phyloP scores from a whole-genome alignment of 2,797 vertebrate genomes.

The Lepus oiostolus region DNA sequence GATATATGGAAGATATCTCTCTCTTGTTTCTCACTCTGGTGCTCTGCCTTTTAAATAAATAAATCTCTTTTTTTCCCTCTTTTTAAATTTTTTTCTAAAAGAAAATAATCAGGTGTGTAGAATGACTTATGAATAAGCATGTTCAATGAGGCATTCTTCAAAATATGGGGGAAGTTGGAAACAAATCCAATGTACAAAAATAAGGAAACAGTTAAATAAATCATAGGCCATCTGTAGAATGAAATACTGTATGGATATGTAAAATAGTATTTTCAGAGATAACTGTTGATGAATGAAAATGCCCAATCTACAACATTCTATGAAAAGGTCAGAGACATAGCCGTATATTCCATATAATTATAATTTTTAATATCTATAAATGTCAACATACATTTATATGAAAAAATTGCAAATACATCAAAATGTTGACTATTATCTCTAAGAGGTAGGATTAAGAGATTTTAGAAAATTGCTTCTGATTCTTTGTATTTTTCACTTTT shows the following conservation, averaged over 20 bases:
- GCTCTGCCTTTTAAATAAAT: too few species aligned
- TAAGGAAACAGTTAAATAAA: not conserved
- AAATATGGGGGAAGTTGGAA: not conserved
- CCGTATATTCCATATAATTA: not conserved
- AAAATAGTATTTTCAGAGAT: slow-evolving; percentile 11
- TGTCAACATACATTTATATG: not conserved
- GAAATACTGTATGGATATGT: not conserved
- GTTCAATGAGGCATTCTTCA: not conserved
- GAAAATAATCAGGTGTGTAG: not conserved
- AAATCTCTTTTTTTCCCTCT: too few species aligned
- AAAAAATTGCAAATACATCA: not conserved
- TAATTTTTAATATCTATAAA: slow-evolving; percentile 8
- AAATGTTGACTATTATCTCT: slow-evolving; percentile 26
- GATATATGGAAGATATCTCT: too few species aligned
- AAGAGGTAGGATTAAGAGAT: not conserved
- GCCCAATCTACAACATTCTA: not conserved
- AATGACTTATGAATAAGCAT: slow-evolving; percentile 10
- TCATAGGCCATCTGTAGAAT: not conserved
- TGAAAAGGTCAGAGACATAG: not conserved
- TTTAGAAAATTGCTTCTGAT: not conserved
- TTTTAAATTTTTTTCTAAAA: not conserved
- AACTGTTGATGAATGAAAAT: slow-evolving; percentile 11
- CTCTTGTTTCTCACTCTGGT: too few species aligned
- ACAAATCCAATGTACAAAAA: not conserved
- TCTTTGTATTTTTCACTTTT: slow-evolving; percentile 1